These are phyloP conservation scores for Bettongia penicillata DNA, from an alignment of 2,113 vertebrate genomes.

Conservation along the genomic window DNA sequence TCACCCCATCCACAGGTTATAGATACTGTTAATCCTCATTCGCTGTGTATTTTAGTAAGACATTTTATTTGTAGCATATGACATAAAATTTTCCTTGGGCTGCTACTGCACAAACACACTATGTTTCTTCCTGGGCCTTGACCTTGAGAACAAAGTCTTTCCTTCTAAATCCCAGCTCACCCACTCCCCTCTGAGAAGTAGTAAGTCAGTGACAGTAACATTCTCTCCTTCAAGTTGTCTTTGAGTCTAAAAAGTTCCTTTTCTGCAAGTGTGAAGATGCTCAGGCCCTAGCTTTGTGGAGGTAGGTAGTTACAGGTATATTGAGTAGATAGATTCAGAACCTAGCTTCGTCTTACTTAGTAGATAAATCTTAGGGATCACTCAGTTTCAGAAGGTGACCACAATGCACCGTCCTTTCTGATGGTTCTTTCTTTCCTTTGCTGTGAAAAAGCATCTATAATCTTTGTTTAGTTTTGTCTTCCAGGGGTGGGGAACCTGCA, in stretches of 20 bases:
- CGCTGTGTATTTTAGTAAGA: background rate
- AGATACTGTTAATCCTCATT: slow-evolving; percentile 29
- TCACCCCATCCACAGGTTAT: accelerated
- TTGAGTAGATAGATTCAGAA: background rate
- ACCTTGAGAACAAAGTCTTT: background rate
- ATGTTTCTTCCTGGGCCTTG: background rate
- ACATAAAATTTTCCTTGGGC: background rate
- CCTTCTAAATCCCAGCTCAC: background rate
- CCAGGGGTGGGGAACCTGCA: too few species aligned
- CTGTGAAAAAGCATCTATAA: background rate
- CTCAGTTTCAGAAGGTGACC: background rate
- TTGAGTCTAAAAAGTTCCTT: background rate
- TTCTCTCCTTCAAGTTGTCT: background rate
- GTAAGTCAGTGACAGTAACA: background rate
- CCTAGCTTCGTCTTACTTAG: background rate
- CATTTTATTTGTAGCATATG: background rate
- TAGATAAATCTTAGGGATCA: background rate
- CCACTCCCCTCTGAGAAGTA: background rate
- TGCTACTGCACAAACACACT: background rate
- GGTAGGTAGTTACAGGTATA: background rate
- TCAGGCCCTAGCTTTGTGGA: background rate
- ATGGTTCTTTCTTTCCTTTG: background rate
- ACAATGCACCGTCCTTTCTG: background rate
- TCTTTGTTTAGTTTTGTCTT: background rate
- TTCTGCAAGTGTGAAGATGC: background rate